These are phyloP conservation scores for Euphydryas editha DNA, from an alignment of 2,888 invertebrate genomes.

Conservation along the genomic window DNA sequence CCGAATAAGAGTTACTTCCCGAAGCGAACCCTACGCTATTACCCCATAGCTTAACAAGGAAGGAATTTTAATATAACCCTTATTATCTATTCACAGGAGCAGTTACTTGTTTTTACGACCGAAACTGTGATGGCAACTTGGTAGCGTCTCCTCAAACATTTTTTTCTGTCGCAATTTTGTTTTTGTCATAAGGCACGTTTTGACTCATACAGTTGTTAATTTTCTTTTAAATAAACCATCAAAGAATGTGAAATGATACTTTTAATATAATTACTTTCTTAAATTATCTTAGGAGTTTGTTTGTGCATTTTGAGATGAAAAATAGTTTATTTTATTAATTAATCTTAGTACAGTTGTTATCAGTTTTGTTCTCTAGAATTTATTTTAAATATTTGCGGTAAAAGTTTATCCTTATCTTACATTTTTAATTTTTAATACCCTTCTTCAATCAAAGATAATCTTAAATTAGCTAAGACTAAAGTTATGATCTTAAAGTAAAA, in stretches of 20 bases:
- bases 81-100: constrained; percentile 79
- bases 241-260: too few species aligned
- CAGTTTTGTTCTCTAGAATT: too few species aligned
- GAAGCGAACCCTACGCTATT: constrained; percentile 53
- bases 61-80: constrained; percentile 82
- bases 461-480: too few species aligned
- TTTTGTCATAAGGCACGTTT: constrained; percentile 63
- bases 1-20: constrained; percentile 65
- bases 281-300: background rate
- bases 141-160: constrained; percentile 57
- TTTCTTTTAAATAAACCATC: too few species aligned
- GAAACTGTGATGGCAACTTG: constrained; percentile 63
- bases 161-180: constrained; percentile 62
- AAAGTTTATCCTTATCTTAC: too few species aligned
- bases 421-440: too few species aligned
- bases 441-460: too few species aligned
- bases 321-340: too few species aligned
- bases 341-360: too few species aligned
- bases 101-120: constrained; percentile 77
- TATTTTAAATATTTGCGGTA: too few species aligned
- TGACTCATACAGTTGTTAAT: constrained; percentile 42
- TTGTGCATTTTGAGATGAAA: too few species aligned
- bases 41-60: constrained; percentile 69
- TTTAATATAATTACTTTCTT: constrained; percentile 55
- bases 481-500: too few species aligned